Conservation (phyloP, 2,113 vertebrate species). For the Ellobius talpinus region DNA sequence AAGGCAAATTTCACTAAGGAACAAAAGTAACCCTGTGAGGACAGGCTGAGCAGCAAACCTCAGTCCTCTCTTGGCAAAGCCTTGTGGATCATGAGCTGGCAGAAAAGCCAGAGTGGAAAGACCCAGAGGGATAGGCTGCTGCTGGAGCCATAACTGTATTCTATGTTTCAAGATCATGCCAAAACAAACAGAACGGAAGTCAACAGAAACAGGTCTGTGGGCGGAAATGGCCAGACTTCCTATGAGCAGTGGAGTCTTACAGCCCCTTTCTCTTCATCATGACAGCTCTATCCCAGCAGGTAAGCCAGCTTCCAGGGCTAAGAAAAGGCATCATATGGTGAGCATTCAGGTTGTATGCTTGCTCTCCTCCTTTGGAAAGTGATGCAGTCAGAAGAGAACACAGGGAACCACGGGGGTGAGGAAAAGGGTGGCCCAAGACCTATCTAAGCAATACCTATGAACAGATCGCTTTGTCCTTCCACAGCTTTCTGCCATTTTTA, state of each 20-base stretch:
- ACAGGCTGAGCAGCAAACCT: not conserved
- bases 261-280: not conserved
- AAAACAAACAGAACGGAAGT: not conserved
- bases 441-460: not conserved
- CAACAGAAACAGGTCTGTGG: constrained; percentile 16
- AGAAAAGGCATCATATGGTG: not conserved
- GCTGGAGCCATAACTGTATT: not conserved
- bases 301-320: not conserved
- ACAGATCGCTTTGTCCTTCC: constrained; percentile 14
- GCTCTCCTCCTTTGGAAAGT: not conserved
- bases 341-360: not conserved
- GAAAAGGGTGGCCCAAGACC: not conserved
- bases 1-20: constrained; percentile 76
- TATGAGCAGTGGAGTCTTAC: not conserved
- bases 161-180: not conserved
- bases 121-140: not conserved
- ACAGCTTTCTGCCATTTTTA: not conserved
- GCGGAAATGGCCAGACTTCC: not conserved
- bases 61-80: not conserved
- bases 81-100: not conserved
- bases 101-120: not conserved
- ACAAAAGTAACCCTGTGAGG: constrained; percentile 52
- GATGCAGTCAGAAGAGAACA: not conserved
- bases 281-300: constrained; percentile 5
- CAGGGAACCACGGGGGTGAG: not conserved